These are phyloP conservation scores for Bungarus multicinctus DNA, from an alignment of 2,113 vertebrate genomes.

Conservation along the genomic window DNA sequence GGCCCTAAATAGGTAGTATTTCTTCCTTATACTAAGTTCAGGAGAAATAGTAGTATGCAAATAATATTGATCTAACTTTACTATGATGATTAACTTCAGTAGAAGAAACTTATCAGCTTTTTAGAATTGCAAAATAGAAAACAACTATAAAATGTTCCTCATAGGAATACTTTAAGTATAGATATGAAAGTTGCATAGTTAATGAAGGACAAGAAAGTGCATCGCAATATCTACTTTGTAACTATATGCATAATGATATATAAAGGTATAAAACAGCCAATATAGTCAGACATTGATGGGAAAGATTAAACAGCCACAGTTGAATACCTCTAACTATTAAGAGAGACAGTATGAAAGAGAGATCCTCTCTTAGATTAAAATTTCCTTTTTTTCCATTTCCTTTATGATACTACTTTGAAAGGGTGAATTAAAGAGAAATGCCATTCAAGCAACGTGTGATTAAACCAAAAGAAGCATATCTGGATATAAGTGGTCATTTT, in stretches of 20 bases:
- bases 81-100: not conserved
- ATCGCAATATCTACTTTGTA: not conserved
- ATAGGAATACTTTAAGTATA: not conserved
- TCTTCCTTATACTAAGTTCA: not conserved
- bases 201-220: not conserved
- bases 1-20: constrained; percentile 36
- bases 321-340: not conserved
- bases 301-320: not conserved
- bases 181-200: not conserved
- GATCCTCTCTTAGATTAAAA: not conserved
- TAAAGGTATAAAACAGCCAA: not conserved
- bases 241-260: not conserved
- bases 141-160: not conserved
- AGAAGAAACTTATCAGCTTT: not conserved
- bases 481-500: not conserved
- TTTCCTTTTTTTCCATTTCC: not conserved
- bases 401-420: not conserved
- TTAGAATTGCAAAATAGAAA: not conserved
- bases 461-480: not conserved
- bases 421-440: not conserved
- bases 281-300: not conserved
- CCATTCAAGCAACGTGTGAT: not conserved
- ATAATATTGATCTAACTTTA: not conserved
- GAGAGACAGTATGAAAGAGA: not conserved
- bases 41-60: not conserved